Percentiles rank a stretch among this genome's conserved stretches.
These are phyloP conservation scores for Leptatherina wallacei DNA, from an alignment of 2,797 vertebrate genomes.

Conservation along the genomic window DNA sequence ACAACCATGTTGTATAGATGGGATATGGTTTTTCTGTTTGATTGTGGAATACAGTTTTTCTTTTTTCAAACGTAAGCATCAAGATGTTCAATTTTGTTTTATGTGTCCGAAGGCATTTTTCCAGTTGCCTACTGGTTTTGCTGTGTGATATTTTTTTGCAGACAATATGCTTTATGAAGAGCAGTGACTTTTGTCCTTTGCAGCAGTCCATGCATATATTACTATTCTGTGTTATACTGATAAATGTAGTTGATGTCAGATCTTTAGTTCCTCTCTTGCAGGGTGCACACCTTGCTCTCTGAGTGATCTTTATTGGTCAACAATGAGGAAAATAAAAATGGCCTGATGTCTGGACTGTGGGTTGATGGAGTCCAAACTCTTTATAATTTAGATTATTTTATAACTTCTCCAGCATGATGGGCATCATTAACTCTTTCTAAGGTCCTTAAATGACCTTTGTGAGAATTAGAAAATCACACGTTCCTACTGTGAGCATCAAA, in stretches of 20 bases:
- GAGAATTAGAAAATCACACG: too few relatives aligned
- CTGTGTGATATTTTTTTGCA: too few relatives aligned
- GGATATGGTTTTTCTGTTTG: not conserved
- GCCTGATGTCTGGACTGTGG: not conserved
- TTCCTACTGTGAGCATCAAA: not conserved
- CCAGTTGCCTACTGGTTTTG: not conserved
- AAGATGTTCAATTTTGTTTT: not conserved
- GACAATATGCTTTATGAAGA: not conserved
- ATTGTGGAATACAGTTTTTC: not conserved
- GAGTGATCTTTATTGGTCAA: too few relatives aligned
- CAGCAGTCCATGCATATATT: too few relatives aligned
- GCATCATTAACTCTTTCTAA: too few relatives aligned
- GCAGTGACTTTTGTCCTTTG: too few relatives aligned
- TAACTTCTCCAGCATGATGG: too few relatives aligned
- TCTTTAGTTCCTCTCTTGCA: too few relatives aligned
- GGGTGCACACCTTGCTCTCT: too few relatives aligned
- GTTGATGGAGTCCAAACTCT: not conserved
- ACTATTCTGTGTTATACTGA: too few relatives aligned
- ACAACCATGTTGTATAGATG: not conserved
- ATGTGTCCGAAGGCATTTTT: not conserved
- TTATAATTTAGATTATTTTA: too few relatives aligned
- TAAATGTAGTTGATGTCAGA: too few relatives aligned
- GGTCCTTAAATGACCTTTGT: not conserved
- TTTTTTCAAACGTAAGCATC: not conserved
- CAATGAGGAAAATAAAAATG: not conserved